A percentile compares a stretch with the other conserved stretches of the same genome.
Conservation (phyloP, 2,797 vertebrate genomes). For the Iguana delicatissima region DNA sequence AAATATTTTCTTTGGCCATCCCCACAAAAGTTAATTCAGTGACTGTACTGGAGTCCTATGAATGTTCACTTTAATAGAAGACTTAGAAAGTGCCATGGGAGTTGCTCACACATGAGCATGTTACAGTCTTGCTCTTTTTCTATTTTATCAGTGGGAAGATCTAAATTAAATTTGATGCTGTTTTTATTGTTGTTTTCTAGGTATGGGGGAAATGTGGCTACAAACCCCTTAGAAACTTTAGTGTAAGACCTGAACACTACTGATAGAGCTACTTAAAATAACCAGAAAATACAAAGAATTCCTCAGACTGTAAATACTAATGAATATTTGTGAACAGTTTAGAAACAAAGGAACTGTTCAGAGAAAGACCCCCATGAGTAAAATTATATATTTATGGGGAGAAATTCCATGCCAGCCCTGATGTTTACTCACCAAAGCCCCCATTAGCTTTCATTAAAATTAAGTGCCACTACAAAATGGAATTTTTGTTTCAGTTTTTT, state of each 20-base stretch:
- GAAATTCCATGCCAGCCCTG: neutral
- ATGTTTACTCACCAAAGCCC: conserved; percentile 19
- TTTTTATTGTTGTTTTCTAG: neutral
- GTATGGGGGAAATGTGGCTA: neutral
- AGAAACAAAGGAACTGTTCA: conserved; percentile 25
- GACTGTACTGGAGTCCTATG: neutral
- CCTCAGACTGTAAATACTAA: conserved; percentile 1
- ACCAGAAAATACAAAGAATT: neutral
- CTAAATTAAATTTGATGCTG: neutral
- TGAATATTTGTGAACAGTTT: conserved; percentile 8
- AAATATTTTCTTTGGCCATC: neutral
- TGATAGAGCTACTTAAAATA: neutral
- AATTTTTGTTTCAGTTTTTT: conserved; percentile 15
- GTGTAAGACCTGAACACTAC: neutral
- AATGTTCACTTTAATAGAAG: neutral
- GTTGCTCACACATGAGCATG: neutral
- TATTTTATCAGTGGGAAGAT: neutral
- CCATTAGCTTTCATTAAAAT: conserved; percentile 28
- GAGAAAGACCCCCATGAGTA: neutral
- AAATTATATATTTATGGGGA: conserved; percentile 25
- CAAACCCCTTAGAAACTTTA: neutral
- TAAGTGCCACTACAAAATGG: conserved; percentile 20
- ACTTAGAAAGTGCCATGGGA: neutral
- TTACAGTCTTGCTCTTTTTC: neutral
- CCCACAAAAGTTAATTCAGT: neutral